These are phyloP conservation scores for Ennomos fuscantarius DNA, from an alignment of 2,888 invertebrate species.

Conservation along the genomic window DNA sequence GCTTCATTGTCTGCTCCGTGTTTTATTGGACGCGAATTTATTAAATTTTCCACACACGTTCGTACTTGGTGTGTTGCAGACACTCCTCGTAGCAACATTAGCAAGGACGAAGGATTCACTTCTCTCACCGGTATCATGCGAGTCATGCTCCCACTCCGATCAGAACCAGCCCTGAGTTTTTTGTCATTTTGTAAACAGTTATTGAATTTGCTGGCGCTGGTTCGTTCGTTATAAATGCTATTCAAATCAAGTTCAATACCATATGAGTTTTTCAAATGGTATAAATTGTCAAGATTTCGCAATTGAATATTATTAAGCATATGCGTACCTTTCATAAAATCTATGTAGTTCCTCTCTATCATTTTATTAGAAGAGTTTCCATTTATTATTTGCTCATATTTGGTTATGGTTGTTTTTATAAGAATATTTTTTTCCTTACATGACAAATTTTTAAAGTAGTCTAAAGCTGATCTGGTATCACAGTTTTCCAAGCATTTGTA, in stretches of 20 bases:
- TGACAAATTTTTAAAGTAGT: constrained; percentile 63
- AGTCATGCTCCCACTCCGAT: constrained; percentile 57
- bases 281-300: constrained; percentile 65
- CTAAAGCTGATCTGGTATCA: constrained; percentile 68
- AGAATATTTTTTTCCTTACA: constrained; percentile 60
- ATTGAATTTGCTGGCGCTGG: constrained; percentile 49
- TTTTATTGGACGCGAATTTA: constrained; percentile 44
- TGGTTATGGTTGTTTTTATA: constrained; percentile 62
- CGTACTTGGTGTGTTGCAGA: constrained; percentile 65
- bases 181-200: constrained; percentile 49
- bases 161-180: constrained; percentile 52
- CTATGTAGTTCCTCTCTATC: constrained; percentile 75
- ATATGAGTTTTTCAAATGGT: constrained; percentile 74
- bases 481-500: constrained; percentile 70
- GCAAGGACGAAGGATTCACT: constrained; percentile 53
- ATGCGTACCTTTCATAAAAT: constrained; percentile 74
- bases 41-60: constrained; percentile 63
- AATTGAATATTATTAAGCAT: constrained; percentile 59
- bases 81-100: constrained; percentile 59
- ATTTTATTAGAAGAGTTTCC: constrained; percentile 48
- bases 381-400: constrained; percentile 74
- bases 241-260: constrained; percentile 60
- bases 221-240: constrained; percentile 61
- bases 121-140: constrained; percentile 56
- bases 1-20: constrained; percentile 31